phyloP scores from a whole-genome alignment of 2,888 invertebrate species.

The Drosophila birchii region DNA sequence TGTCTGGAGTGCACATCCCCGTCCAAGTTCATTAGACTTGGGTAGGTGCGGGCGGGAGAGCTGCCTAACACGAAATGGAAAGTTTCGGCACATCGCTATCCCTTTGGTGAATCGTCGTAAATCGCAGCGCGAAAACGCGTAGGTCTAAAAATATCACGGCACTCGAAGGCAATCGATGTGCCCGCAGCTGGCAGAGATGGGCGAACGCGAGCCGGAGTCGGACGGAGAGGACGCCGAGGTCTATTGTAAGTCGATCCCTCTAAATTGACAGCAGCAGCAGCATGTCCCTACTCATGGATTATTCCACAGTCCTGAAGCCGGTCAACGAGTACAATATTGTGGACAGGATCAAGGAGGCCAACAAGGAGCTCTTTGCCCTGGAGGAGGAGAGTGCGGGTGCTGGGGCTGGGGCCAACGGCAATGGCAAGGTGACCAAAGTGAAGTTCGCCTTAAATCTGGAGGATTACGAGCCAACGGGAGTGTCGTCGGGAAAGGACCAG shows the following conservation, averaged over 20 bases:
- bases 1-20: slow-evolving; percentile 49
- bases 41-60: slow-evolving; percentile 45
- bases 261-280: slow-evolving; percentile 20
- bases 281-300: slow-evolving; percentile 67
- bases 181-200: slow-evolving; percentile 69
- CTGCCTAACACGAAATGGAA: slow-evolving; percentile 69
- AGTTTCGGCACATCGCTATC: slow-evolving; percentile 48
- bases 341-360: slow-evolving; percentile 86
- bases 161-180: slow-evolving; percentile 47
- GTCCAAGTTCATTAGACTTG: slow-evolving; percentile 76
- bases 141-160: slow-evolving; percentile 33
- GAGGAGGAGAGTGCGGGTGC: slow-evolving; percentile 40
- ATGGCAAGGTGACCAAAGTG: slow-evolving; percentile 80
- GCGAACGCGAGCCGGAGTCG: slow-evolving; percentile 83
- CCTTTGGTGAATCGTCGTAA: slow-evolving; percentile 48
- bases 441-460: slow-evolving; percentile 85
- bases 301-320: slow-evolving; percentile 81
- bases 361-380: slow-evolving; percentile 85
- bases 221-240: slow-evolving; percentile 84
- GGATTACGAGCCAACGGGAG: slow-evolving; percentile 85
- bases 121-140: slow-evolving; percentile 46
- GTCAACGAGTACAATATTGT: slow-evolving; percentile 86
- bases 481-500: slow-evolving; percentile 13
- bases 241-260: slow-evolving; percentile 82
- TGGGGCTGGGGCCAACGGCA: slow-evolving; percentile 19